Evolutionary conservation across 2,888 invertebrate species (phyloP), one percentile per base, ranked within the genome.

Genomic region (Cryptocheilus praepositus): DNA sequence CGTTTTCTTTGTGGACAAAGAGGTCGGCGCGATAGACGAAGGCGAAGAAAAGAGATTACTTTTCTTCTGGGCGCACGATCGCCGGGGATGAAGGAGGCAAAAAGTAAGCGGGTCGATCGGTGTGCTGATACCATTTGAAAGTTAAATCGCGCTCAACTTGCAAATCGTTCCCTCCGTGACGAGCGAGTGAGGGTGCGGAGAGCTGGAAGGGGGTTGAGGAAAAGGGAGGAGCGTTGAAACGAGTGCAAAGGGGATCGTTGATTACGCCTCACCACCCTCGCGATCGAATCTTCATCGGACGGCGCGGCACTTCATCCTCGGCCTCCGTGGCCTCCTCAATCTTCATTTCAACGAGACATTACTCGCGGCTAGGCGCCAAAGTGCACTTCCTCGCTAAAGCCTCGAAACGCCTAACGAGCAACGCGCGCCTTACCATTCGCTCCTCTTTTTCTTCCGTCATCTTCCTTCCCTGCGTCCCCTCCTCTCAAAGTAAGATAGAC

Each of bases 111-210:
- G 55, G 54, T 52, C 52, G 60, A 61, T 65, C 70, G 54, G 70
- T 62, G 56, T 64, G 54, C 15, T 59, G 54, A 60, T 69, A 65
- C 59, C 53, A 81, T 81, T 81, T 81, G 81, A 73, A 79, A 81
- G 79, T 81, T 81, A 81, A 81, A 81, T 81, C 76, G 73, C 74
- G 77, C 70, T 77, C 76, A 80, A 81, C 80, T 81, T 81, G 80
- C 77, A 81, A 81, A 80, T 80, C 73, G 71, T 77, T 71, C 70
- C 70, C 68, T 70, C 70, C 66, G 36, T 11, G 36, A 36, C 36
- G 36, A 36, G 36, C 36, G 36, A 11, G 7, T 1, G 36, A 11
- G 36, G 36, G n/a, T 15, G 5, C n/a, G 16, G 19, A 36, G 8
- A 11, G 36, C 3, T 36, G 7, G 36, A 28, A 36, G 28, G n/a